Percentiles rank a stretch among this genome's conserved stretches.
Evolutionary conservation across 2,797 vertebrate genomes (phyloP).

Genomic region (Champsocephalus gunnari): DNA sequence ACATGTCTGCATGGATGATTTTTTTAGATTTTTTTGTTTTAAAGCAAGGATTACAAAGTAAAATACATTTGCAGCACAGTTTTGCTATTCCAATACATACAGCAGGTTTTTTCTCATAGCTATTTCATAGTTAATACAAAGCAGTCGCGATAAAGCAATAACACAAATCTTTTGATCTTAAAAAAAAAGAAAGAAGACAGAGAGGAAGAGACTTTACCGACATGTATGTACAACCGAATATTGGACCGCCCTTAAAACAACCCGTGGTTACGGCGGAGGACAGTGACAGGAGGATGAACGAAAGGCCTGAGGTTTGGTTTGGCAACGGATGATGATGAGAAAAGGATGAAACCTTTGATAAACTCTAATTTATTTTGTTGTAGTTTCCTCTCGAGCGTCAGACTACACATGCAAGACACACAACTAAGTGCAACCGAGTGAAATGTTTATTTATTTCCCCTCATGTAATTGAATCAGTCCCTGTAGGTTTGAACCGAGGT

Average conservation of each 20-base stretch:
- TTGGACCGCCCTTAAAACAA: slow-evolving; percentile 87
- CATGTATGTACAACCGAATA: slow-evolving; percentile 93
- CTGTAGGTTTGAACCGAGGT: slow-evolving; percentile 97
- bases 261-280: slow-evolving; percentile 79
- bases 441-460: slow-evolving; percentile 86
- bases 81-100: slow-evolving; percentile 96
- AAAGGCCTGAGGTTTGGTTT: slow-evolving; percentile 95
- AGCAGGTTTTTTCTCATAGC: slow-evolving; percentile 89
- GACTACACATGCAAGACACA: slow-evolving; percentile 98
- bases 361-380: slow-evolving; percentile 84
- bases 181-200: slow-evolving; percentile 79
- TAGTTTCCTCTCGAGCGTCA: slow-evolving; percentile 91
- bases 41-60: slow-evolving; percentile 94
- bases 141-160: slow-evolving; percentile 92
- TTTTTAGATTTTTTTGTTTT: slow-evolving; percentile 54
- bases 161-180: slow-evolving; percentile 85
- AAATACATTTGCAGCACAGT: slow-evolving; percentile 95
- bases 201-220: slow-evolving; percentile 85
- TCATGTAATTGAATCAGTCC: slow-evolving; percentile 90
- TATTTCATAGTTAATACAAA: slow-evolving; percentile 96
- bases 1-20: slow-evolving; percentile 88
- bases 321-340: slow-evolving; percentile 82
- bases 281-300: slow-evolving; percentile 80
- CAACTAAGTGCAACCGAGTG: slow-evolving; percentile 96
- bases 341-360: slow-evolving; percentile 85